Evolutionary conservation across 2,888 invertebrate genomes (phyloP).

Genomic region (Xiphydria camelus): DNA sequence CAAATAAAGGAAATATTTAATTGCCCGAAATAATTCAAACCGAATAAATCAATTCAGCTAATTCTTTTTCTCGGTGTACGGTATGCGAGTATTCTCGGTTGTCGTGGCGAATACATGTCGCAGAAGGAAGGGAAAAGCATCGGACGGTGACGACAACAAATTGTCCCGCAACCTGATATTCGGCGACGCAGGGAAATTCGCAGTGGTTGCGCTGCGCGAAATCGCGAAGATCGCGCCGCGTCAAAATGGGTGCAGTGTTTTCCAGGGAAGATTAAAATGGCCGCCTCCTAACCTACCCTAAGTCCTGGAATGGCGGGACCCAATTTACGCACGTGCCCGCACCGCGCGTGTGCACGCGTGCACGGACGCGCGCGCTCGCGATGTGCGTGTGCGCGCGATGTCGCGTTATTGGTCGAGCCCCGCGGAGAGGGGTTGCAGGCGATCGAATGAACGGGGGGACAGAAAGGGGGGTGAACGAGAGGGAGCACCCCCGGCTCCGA

Average conservation of each 20-base stretch:
- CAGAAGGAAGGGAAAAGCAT: no score
- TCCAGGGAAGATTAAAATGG: conserved; percentile 16
- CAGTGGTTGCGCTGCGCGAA: conserved; percentile 4
- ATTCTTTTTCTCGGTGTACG: no score
- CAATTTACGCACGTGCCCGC: conserved; percentile 24
- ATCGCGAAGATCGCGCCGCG: neutral
- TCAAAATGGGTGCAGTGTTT: neutral
- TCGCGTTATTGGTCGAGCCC: conserved; percentile 14
- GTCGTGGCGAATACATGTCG: no score
- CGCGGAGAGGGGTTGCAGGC: conserved; percentile 14
- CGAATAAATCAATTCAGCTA: no score
- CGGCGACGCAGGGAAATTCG: neutral
- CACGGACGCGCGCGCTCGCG: conserved; percentile 9
- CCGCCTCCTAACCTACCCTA: conserved; percentile 27
- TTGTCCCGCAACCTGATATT: conserved; percentile 7
- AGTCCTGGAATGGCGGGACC: conserved; percentile 22
- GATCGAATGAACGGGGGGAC: conserved; percentile 17
- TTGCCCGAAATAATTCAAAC: no score
- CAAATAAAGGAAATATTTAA: no score
- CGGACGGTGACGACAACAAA: conserved; percentile 5
- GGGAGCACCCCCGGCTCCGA: neutral
- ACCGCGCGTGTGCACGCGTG: conserved; percentile 10
- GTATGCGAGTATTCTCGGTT: no score
- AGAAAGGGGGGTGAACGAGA: neutral
- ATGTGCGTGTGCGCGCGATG: conserved; percentile 7